These are phyloP conservation scores for Germaria angustata DNA, from an alignment of 2,888 invertebrate species.

Conservation along the genomic window DNA sequence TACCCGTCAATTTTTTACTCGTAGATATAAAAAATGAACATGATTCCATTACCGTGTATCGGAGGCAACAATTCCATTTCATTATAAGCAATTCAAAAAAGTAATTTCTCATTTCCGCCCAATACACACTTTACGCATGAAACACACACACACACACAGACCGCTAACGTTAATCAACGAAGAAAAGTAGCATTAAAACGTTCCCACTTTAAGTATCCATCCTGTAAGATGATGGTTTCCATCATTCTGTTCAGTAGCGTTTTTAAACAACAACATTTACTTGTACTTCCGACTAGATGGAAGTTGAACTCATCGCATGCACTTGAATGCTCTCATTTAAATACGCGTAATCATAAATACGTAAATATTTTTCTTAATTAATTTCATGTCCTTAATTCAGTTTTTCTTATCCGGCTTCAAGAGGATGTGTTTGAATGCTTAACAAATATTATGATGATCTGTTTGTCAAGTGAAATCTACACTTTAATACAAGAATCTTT, in stretches of 20 bases:
- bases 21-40: slow-evolving; percentile 11
- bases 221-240: neutral
- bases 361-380: slow-evolving; percentile 16
- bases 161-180: neutral
- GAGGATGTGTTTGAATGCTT: neutral
- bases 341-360: neutral
- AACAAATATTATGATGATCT: neutral
- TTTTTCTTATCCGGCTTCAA: neutral
- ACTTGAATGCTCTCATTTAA: neutral
- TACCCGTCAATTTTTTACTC: neutral
- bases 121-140: neutral
- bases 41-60: slow-evolving; percentile 16
- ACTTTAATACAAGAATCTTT: too few relatives aligned
- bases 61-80: slow-evolving; percentile 62
- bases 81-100: slow-evolving; percentile 59
- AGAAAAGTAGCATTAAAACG: neutral
- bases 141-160: neutral
- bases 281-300: neutral
- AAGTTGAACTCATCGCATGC: neutral
- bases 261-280: slow-evolving; percentile 1
- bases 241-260: slow-evolving; percentile 3
- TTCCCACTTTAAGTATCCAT: slow-evolving; percentile 4
- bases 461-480: slow-evolving; percentile 7
- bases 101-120: slow-evolving; percentile 58
- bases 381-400: neutral